These are phyloP conservation scores for Hyposoter didymator DNA, from an alignment of 2,888 invertebrate species.

Conservation along the genomic window DNA sequence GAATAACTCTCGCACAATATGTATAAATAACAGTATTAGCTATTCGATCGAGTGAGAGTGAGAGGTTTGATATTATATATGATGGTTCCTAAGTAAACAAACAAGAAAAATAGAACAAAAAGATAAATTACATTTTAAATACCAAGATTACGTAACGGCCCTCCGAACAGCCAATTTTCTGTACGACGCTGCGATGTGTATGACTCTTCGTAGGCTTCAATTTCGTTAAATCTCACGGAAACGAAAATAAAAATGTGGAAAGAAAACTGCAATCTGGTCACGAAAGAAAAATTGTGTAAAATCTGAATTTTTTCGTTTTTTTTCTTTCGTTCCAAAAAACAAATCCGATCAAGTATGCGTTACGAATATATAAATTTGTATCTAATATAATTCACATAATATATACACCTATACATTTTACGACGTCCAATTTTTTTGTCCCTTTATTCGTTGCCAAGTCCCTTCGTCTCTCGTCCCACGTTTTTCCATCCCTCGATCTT, in stretches of 20 bases:
- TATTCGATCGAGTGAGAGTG: slow-evolving; percentile 66
- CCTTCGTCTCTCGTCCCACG: background rate
- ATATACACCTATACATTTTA: slow-evolving; percentile 68
- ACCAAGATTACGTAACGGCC: slow-evolving; percentile 35
- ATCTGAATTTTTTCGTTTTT: slow-evolving; percentile 36
- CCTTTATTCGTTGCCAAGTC: slow-evolving; percentile 2
- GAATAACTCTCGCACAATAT: slow-evolving; percentile 64
- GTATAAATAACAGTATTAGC: slow-evolving; percentile 67
- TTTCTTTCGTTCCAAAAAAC: slow-evolving; percentile 28
- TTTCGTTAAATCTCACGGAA: slow-evolving; percentile 37
- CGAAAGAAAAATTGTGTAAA: slow-evolving; percentile 46
- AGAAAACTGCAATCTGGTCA: slow-evolving; percentile 44
- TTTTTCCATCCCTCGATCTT: slow-evolving; percentile 11
- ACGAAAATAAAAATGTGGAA: background rate
- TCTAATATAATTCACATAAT: slow-evolving; percentile 64
- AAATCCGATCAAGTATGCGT: slow-evolving; percentile 54
- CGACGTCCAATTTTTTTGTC: slow-evolving; percentile 30
- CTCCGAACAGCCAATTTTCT: slow-evolving; percentile 31
- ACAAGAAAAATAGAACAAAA: slow-evolving; percentile 1
- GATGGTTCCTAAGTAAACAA: slow-evolving; percentile 67
- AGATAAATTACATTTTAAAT: background rate
- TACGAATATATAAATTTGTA: slow-evolving; percentile 70
- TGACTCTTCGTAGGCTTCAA: slow-evolving; percentile 36
- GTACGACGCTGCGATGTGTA: slow-evolving; percentile 60
- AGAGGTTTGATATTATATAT: slow-evolving; percentile 67